Evolutionary conservation across 2,888 invertebrate genomes (phyloP).

Genomic region (Invenusta paracnida): DNA sequence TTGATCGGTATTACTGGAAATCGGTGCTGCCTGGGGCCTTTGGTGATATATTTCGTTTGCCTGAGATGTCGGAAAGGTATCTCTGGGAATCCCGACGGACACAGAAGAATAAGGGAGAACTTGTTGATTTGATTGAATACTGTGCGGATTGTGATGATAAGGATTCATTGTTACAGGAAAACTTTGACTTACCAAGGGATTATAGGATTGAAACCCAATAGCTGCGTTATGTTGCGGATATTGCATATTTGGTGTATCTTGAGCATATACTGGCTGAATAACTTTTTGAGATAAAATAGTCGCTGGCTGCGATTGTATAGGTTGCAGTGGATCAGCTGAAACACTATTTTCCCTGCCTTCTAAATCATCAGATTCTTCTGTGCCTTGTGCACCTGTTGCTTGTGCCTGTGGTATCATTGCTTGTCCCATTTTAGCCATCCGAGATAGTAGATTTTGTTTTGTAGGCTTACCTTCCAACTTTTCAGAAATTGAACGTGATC

Average conservation of each 20-base stretch:
- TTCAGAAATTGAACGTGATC: not conserved
- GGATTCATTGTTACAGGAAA: not conserved
- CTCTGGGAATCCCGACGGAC: not conserved
- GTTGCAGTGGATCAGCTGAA: not conserved
- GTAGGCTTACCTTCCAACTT: not conserved
- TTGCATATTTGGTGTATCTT: too few relatives aligned
- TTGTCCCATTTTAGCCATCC: constrained; percentile 13
- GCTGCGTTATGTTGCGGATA: not conserved
- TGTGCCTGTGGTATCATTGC: not conserved
- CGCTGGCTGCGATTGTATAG: not conserved
- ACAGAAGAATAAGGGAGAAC: not conserved
- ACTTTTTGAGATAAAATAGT: not conserved
- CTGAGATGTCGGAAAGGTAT: not conserved
- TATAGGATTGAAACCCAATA: not conserved
- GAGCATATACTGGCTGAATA: not conserved
- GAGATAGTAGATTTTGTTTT: not conserved
- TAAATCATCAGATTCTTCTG: not conserved
- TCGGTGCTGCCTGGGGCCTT: not conserved
- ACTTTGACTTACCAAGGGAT: not conserved
- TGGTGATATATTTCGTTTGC: too few relatives aligned
- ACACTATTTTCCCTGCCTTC: not conserved
- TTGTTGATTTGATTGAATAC: not conserved
- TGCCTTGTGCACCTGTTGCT: not conserved
- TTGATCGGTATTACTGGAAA: not conserved
- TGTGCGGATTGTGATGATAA: not conserved